Conservation (phyloP, 2,113 vertebrate species). For the Noctilio leporinus region DNA sequence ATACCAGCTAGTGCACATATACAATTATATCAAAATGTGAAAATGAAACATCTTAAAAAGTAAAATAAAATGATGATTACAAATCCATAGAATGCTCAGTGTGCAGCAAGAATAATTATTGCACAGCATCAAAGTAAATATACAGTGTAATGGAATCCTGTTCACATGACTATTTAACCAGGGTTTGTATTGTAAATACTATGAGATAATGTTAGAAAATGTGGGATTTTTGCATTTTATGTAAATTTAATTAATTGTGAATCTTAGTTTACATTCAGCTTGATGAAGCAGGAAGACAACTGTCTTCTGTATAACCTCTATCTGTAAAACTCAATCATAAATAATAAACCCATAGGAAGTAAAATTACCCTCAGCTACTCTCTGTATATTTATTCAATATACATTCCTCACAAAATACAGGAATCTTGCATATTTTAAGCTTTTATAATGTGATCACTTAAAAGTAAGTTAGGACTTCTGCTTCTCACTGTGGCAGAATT, state of each 20-base stretch:
- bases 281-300: background rate
- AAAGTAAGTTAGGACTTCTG: background rate
- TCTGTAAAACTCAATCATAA: background rate
- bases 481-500: background rate
- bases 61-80: constrained; percentile 1
- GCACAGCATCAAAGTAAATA: background rate
- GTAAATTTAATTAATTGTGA: background rate
- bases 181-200: background rate
- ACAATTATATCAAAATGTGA: constrained; percentile 16
- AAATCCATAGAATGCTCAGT: background rate
- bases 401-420: background rate
- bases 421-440: background rate
- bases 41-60: background rate
- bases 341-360: background rate
- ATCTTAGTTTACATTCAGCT: background rate
- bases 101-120: constrained; percentile 8
- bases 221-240: background rate
- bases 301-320: background rate
- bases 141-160: background rate
- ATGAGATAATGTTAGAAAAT: background rate
- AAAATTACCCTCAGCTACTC: background rate
- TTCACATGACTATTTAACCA: background rate
- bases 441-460: background rate
- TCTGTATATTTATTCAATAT: background rate
- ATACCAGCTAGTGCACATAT: background rate